Evolutionary conservation across 2,888 invertebrate species (phyloP).

Genomic region (Idaea biselata): DNA sequence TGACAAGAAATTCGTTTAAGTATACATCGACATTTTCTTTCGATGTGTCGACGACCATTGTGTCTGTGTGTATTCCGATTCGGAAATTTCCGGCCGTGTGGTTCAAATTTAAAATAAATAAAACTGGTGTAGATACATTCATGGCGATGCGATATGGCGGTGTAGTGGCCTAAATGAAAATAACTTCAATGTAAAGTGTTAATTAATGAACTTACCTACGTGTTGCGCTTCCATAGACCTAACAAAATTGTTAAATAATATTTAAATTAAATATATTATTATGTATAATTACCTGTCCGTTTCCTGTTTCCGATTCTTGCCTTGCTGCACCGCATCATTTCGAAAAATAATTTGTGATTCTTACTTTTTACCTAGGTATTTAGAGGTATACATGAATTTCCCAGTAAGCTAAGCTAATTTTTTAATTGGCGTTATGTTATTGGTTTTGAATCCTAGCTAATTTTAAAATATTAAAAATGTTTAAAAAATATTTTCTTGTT

Average conservation of each 20-base stretch:
- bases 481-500: neutral
- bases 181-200: slow-evolving; percentile 15
- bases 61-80: too few relatives aligned
- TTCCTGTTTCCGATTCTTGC: neutral
- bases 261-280: neutral
- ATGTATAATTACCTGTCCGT: neutral
- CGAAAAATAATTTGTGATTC: neutral
- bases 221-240: slow-evolving; percentile 1
- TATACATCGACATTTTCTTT: too few relatives aligned
- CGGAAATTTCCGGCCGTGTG: too few relatives aligned
- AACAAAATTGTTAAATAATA: neutral
- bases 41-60: too few relatives aligned
- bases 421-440: neutral
- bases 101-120: slow-evolving; percentile 4
- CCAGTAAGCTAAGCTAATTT: neutral
- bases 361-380: neutral
- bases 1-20: too few relatives aligned
- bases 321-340: slow-evolving; percentile 1
- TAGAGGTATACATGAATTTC: neutral
- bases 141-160: neutral
- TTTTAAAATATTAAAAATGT: neutral
- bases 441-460: neutral
- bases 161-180: neutral
- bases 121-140: neutral
- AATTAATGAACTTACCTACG: slow-evolving; percentile 13